Conservation (phyloP, 2,113 vertebrate species). For the Grammomys surdaster region DNA sequence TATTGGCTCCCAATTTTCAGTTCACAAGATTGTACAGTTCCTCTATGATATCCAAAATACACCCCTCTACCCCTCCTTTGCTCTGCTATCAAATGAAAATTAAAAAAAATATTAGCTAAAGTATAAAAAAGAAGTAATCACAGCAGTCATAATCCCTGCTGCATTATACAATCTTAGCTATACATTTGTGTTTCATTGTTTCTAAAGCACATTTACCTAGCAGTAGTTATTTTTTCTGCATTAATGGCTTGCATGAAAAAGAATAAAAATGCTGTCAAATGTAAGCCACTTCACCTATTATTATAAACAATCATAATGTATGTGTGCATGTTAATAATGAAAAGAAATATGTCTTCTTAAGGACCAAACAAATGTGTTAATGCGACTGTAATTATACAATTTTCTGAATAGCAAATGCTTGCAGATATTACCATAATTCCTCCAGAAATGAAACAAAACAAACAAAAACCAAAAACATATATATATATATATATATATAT, state of each 20-base stretch:
- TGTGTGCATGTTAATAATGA: neutral
- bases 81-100: slow-evolving; percentile 48
- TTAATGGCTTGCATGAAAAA: slow-evolving; percentile 23
- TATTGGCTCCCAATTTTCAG: slow-evolving; percentile 51
- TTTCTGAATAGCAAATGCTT: slow-evolving; percentile 12
- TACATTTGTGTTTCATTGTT: slow-evolving; percentile 27
- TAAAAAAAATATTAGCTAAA: slow-evolving; percentile 49
- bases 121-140: slow-evolving; percentile 47
- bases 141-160: slow-evolving; percentile 14
- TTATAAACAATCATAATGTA: neutral
- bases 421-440: neutral
- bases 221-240: slow-evolving; percentile 10
- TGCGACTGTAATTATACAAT: neutral
- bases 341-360: slow-evolving; percentile 2
- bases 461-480: neutral
- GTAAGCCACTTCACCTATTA: slow-evolving; percentile 1
- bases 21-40: neutral
- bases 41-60: neutral
- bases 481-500: too few relatives aligned
- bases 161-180: slow-evolving; percentile 1
- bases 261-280: neutral
- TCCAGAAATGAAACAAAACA: neutral
- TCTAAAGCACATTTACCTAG: slow-evolving; percentile 62
- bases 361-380: slow-evolving; percentile 20
- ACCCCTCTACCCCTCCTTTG: neutral